Percentiles rank a stretch among this genome's conserved stretches.
Evolutionary conservation across 2,113 vertebrate genomes (phyloP).

Genomic region (Megatriorchis doriae): DNA sequence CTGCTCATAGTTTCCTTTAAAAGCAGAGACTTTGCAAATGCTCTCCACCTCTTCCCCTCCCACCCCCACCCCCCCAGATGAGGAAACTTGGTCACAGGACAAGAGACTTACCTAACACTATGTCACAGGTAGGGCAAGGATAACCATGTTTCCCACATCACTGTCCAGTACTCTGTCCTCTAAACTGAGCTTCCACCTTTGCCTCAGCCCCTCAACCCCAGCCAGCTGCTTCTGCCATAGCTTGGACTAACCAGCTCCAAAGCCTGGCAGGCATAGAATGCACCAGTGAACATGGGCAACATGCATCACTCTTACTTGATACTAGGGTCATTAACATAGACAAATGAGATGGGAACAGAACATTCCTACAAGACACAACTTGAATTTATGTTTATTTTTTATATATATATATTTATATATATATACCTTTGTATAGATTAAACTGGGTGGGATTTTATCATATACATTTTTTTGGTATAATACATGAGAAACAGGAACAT

Average conservation of each 20-base stretch:
- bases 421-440: constrained; percentile 51
- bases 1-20: neutral
- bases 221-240: neutral
- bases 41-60: neutral
- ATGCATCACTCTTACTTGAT: neutral
- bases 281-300: neutral
- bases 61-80: no score
- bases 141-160: neutral
- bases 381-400: constrained; percentile 54
- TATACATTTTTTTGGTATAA: constrained; percentile 54
- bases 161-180: neutral
- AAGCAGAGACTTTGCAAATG: neutral
- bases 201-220: neutral
- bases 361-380: constrained; percentile 26
- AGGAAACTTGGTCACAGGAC: neutral
- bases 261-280: neutral
- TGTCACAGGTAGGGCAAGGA: neutral
- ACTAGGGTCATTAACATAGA: neutral
- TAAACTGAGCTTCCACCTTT: neutral
- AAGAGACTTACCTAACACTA: neutral
- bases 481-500: constrained; percentile 46
- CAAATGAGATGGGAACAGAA: constrained; percentile 14
- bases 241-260: neutral
- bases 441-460: constrained; percentile 19
- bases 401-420: neutral